Conservation (phyloP, 2,113 vertebrate genomes). For the Tretioscincus oriximinensis region DNA sequence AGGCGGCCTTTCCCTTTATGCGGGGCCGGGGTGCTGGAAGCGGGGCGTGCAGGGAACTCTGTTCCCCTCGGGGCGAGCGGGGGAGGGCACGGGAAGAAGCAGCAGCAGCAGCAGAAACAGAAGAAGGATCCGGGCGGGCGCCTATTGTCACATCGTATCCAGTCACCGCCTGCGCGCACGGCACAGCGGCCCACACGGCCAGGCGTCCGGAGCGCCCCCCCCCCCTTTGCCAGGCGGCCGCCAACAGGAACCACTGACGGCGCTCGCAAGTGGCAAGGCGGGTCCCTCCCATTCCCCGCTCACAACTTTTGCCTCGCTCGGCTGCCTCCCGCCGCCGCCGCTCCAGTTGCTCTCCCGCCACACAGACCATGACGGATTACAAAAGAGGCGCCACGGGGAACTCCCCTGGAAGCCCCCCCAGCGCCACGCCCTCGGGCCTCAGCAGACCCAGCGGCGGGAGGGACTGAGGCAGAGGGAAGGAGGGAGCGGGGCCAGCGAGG, state of each 20-base stretch:
- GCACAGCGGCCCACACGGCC: neutral
- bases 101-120: no score
- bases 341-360: neutral
- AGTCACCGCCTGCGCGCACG: neutral
- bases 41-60: slow-evolving; percentile 7
- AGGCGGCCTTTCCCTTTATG: neutral
- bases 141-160: neutral
- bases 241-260: neutral
- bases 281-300: neutral
- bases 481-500: no score
- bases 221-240: neutral
- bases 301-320: neutral
- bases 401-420: neutral
- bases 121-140: neutral
- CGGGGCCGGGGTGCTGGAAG: slow-evolving; percentile 5
- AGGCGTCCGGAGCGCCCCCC: neutral
- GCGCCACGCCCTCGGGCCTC: slow-evolving; percentile 30
- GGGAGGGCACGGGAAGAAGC: neutral
- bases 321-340: no score
- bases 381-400: neutral
- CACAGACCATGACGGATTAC: neutral
- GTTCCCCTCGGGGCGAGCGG: neutral
- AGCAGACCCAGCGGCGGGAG: neutral
- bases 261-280: neutral
- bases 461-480: neutral